These are phyloP conservation scores for Tetragonula clypearis DNA, from an alignment of 1,140 invertebrate genomes.

Conservation along the genomic window DNA sequence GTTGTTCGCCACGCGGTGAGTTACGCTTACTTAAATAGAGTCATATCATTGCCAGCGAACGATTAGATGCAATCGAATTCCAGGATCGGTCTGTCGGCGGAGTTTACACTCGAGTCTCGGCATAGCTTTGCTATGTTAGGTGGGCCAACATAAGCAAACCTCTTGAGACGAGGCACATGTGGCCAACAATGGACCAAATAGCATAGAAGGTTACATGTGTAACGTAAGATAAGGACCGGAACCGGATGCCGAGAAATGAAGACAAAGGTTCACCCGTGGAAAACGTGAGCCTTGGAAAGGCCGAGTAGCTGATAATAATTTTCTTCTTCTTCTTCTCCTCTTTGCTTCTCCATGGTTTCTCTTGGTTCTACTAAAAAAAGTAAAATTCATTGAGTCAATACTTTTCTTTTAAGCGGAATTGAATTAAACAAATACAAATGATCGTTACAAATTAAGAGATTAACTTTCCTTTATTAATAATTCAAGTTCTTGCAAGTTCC, in stretches of 20 bases:
- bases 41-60: conserved; percentile 34
- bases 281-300: conserved; percentile 3
- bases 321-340: neutral
- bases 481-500: neutral
- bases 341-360: neutral
- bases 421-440: neutral
- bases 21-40: conserved; percentile 39
- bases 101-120: conserved; percentile 59
- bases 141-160: conserved; percentile 71
- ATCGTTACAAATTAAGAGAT: too few relatives aligned
- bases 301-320: conserved; percentile 50
- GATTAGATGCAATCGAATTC: conserved; percentile 63
- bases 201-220: conserved; percentile 64
- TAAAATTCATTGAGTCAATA: neutral
- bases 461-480: neutral
- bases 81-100: conserved; percentile 50
- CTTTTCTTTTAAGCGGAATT: neutral
- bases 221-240: conserved; percentile 76
- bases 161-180: conserved; percentile 71
- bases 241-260: conserved; percentile 69
- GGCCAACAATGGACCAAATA: conserved; percentile 70
- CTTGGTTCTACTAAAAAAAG: neutral
- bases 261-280: conserved; percentile 55
- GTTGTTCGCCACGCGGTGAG: neutral
- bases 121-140: conserved; percentile 67